A percentile compares a stretch with the other conserved stretches of the same genome.
phyloP scores from a whole-genome alignment of 35 echinoderm and acorn worm species.

The Lytechinus pictus region DNA sequence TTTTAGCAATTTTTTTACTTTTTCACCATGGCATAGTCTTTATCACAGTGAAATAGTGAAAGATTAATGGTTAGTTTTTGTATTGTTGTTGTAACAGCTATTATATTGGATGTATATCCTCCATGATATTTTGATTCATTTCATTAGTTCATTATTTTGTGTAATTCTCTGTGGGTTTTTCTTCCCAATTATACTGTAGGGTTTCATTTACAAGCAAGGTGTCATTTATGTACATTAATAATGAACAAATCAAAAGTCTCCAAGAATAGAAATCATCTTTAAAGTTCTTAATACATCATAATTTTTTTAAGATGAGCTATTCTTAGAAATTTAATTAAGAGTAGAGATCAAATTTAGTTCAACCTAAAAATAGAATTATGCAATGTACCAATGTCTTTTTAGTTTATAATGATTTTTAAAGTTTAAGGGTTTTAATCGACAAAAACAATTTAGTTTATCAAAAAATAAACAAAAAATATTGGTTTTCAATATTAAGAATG shows the following conservation, averaged over 20 bases:
- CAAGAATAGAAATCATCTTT: not conserved
- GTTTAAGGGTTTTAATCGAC: not conserved
- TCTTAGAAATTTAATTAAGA: not conserved
- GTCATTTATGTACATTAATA: not conserved
- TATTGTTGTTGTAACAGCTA: not conserved
- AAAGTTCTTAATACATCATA: not conserved
- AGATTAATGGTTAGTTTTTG: not conserved
- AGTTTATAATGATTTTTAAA: not conserved
- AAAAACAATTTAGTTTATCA: not conserved
- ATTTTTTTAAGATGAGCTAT: not conserved
- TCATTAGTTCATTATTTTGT: not conserved
- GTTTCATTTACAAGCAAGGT: not conserved
- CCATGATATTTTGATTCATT: not conserved
- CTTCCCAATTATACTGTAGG: not conserved
- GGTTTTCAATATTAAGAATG: too few species aligned
- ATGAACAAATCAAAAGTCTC: not conserved
- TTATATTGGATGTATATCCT: not conserved
- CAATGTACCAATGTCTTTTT: not conserved
- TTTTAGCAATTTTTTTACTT: not conserved
- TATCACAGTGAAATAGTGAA: not conserved
- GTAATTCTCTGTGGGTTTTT: not conserved
- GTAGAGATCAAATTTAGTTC: not conserved
- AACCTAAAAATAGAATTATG: not conserved
- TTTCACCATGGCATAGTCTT: not conserved
- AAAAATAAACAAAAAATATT: not conserved